Evolutionary conservation across 2,113 vertebrate genomes (phyloP), one percentile per base, ranked within the genome.

Genomic region (Pterophyllum scalare): DNA sequence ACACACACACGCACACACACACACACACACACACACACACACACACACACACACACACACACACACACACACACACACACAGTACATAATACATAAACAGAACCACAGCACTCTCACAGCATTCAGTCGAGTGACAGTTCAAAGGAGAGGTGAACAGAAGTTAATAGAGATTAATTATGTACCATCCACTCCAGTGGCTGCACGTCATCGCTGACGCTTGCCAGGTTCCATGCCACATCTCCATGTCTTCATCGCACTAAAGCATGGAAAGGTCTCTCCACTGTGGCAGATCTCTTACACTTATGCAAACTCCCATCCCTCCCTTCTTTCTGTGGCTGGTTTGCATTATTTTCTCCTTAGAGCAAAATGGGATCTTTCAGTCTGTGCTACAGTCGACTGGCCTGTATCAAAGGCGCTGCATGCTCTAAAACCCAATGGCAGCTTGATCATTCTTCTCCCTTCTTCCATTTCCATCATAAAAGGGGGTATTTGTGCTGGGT

Each of bases 131-230:
- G 59, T 72, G 92, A 40, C 89, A 85, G 87, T 91, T 94, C 93
- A 93, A 93, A 94, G 91, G n/a, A 13, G 76, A 91, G 80, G 82
- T 86, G 84, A 90, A 77, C 10, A 14, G 75, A 59, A 83, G 84
- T 86, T 93, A 94, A 94, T 83, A 35, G 90, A 91, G 94, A 94
- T 90, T 67, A 88, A 94, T 93, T 54, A 31, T 2, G 35, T 89
- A 87, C 75, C 79, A 61, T 82, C 75, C 11, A n/a, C 79, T 90
- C 75, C 79, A 24, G 83, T 26, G 81, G 84, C 84, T 82, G 80
- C 86, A 86, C 85, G 46, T 92, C 91, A 88, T 90, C 90, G 35
- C 82, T 79, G 93, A 93, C 75, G 64, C 89, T 92, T 72, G 81
- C 85, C 90, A 92, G 90, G 87, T 56, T 80, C 79, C 15, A 6